Evolutionary conservation across 2,888 invertebrate genomes (phyloP).

Genomic region (Oscheius myriophilus): DNA sequence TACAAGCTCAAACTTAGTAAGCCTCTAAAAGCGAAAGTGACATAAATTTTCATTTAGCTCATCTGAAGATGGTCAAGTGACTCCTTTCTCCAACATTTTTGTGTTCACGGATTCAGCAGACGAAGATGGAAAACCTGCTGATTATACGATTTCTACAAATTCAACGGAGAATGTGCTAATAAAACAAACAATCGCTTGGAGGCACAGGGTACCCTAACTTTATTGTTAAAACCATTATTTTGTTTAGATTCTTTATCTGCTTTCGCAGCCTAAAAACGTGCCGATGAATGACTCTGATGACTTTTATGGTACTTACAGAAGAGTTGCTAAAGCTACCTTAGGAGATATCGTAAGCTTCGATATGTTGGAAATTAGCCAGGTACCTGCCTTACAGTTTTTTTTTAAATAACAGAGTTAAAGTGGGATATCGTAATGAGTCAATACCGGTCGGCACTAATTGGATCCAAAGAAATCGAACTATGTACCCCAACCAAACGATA

Average conservation of each 20-base stretch:
- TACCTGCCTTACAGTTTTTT: no score
- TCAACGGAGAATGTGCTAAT: not conserved
- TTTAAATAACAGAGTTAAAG: no score
- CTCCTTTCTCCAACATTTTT: slow-evolving; percentile 19
- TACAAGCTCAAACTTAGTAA: slow-evolving; percentile 7
- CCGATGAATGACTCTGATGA: not conserved
- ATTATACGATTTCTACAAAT: no score
- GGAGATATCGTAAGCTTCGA: slow-evolving; percentile 7
- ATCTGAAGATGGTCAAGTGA: not conserved
- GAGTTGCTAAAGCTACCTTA: slow-evolving; percentile 10
- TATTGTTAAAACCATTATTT: not conserved
- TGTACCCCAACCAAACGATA: no score
- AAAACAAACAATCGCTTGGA: slow-evolving; percentile 16
- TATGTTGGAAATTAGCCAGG: not conserved
- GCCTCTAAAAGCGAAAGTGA: not conserved
- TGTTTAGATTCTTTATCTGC: slow-evolving; percentile 9
- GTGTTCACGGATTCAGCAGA: slow-evolving; percentile 25
- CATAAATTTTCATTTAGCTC: not conserved
- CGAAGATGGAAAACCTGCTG: not conserved
- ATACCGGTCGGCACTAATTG: no score
- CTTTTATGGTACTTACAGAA: not conserved
- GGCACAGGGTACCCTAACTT: slow-evolving; percentile 7
- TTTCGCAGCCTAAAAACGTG: not conserved
- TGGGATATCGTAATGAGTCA: no score
- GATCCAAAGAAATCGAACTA: no score